Conservation (phyloP, 1,140 invertebrate species). For the Hormaphis cornu region DNA sequence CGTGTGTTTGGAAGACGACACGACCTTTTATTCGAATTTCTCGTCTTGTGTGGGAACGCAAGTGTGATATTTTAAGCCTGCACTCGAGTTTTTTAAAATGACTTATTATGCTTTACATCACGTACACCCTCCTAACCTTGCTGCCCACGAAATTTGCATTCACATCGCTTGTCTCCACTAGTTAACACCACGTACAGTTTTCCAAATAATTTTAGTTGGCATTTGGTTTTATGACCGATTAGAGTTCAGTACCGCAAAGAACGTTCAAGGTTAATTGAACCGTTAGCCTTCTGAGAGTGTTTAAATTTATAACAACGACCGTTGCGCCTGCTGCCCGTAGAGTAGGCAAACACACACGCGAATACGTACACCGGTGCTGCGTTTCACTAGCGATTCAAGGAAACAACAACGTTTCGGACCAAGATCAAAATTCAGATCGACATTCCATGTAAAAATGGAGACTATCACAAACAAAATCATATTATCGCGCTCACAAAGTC, state of each 20-base stretch:
- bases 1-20: too few species aligned
- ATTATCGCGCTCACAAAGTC: too few species aligned
- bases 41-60: neutral
- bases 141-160: neutral
- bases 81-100: neutral
- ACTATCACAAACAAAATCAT: too few species aligned
- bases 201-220: neutral
- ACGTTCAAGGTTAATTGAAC: too few species aligned
- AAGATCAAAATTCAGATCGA: neutral
- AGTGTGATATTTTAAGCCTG: neutral
- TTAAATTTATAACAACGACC: too few species aligned
- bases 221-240: neutral
- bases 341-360: conserved; percentile 8
- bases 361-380: neutral
- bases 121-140: neutral
- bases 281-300: too few species aligned
- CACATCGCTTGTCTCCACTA: neutral
- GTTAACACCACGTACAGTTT: neutral
- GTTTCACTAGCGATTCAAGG: neutral
- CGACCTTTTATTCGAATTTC: neutral
- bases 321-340: neutral
- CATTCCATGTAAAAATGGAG: neutral
- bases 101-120: neutral
- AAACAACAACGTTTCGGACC: neutral
- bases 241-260: neutral